Percentiles rank a stretch among this genome's conserved stretches.
phyloP scores from a whole-genome alignment of 1,140 invertebrate species.

The Drosophila nigromelanica region DNA sequence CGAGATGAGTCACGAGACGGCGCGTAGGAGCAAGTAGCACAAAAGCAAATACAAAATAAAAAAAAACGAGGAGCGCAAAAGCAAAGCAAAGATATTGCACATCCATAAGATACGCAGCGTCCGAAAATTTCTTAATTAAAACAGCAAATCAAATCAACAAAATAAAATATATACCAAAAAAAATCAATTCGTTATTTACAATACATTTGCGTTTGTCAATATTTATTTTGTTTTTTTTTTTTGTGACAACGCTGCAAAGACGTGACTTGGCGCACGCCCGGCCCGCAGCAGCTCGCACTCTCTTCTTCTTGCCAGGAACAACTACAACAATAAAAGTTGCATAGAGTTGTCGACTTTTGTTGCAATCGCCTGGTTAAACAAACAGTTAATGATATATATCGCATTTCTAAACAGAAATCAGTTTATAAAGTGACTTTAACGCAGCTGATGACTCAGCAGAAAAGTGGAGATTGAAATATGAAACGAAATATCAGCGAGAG shows the following conservation, averaged over 20 bases:
- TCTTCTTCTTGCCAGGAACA: background rate
- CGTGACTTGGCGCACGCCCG: constrained; percentile 16
- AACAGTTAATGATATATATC: constrained; percentile 24
- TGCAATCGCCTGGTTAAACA: background rate
- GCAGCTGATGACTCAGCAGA: constrained; percentile 21
- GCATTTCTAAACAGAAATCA: constrained; percentile 29
- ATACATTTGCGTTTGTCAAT: constrained; percentile 23
- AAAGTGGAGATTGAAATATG: background rate
- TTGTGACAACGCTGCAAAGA: constrained; percentile 6
- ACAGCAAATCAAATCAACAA: constrained; percentile 10
- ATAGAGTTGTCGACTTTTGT: constrained; percentile 5
- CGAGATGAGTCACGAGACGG: background rate
- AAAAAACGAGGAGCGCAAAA: constrained; percentile 1
- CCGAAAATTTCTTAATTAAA: constrained; percentile 11
- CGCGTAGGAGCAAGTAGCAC: constrained; percentile 9
- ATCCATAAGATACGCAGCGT: constrained; percentile 31
- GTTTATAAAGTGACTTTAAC: constrained; percentile 5
- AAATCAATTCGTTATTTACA: background rate
- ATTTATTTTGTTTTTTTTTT: background rate
- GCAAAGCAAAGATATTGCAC: constrained; percentile 33
- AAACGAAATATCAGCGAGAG: background rate
- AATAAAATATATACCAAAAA: constrained; percentile 5
- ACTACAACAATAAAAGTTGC: background rate
- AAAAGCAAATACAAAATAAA: background rate
- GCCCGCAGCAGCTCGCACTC: background rate